Percentiles rank a stretch among this genome's conserved stretches.
These are phyloP conservation scores for Oxyruncus cristatus DNA, from an alignment of 2,113 vertebrate species.

Conservation along the genomic window DNA sequence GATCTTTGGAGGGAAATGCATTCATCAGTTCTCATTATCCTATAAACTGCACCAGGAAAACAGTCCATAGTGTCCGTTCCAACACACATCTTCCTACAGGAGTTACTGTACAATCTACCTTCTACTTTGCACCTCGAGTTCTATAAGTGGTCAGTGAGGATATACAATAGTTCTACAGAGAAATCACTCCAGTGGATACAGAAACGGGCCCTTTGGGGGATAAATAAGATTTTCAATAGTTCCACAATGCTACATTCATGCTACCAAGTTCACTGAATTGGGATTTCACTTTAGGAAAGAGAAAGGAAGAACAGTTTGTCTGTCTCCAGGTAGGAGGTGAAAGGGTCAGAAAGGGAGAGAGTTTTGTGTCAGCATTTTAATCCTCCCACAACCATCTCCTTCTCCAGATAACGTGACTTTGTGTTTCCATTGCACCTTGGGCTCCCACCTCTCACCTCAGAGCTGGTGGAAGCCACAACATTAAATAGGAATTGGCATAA, in stretches of 20 bases:
- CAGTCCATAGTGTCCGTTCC: neutral
- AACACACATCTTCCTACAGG: neutral
- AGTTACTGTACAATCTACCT: neutral
- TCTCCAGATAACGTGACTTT: neutral
- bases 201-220: neutral
- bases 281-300: neutral
- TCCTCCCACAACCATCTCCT: neutral
- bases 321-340: neutral
- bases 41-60: neutral
- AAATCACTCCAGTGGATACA: constrained; percentile 20
- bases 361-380: neutral
- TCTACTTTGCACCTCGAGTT: neutral
- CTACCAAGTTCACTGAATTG: constrained; percentile 59
- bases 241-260: constrained; percentile 68
- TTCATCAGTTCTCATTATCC: neutral
- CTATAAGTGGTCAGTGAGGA: neutral
- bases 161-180: constrained; percentile 18
- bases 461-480: neutral
- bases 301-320: constrained; percentile 13
- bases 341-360: constrained; percentile 2
- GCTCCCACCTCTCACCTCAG: neutral
- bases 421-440: neutral
- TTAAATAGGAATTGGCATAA: neutral
- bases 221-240: neutral
- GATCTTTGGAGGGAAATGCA: constrained; percentile 61